phyloP scores from a whole-genome alignment of 2,888 invertebrate genomes.

The Drosophila mercatorum region DNA sequence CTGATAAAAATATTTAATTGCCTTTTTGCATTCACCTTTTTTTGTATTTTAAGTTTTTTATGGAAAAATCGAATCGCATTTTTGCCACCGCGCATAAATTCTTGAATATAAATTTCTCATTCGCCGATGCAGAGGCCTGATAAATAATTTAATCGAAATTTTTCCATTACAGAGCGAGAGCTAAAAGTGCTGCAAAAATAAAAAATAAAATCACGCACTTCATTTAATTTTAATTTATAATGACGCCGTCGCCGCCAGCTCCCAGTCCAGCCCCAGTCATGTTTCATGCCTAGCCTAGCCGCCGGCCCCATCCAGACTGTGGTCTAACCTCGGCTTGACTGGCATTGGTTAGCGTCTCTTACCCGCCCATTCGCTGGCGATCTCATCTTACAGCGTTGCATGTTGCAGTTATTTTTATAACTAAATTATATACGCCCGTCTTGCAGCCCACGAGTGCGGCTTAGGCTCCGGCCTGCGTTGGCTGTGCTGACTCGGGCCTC shows the following conservation, averaged over 20 bases:
- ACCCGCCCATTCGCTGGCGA: slow-evolving; percentile 56
- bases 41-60: slow-evolving; percentile 20
- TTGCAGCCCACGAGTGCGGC: slow-evolving; percentile 40
- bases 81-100: slow-evolving; percentile 74
- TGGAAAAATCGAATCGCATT: slow-evolving; percentile 70
- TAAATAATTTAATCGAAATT: slow-evolving; percentile 81
- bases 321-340: slow-evolving; percentile 7
- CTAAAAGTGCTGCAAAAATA: slow-evolving; percentile 26
- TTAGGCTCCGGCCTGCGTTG: slow-evolving; percentile 8
- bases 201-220: slow-evolving; percentile 70
- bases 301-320: slow-evolving; percentile 18
- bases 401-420: slow-evolving; percentile 83
- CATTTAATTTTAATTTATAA: slow-evolving; percentile 80
- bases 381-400: slow-evolving; percentile 73
- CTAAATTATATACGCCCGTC: slow-evolving; percentile 82
- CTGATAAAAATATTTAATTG: slow-evolving; percentile 81
- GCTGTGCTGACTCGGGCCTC: slow-evolving; percentile 31
- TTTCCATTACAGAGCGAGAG: slow-evolving; percentile 53
- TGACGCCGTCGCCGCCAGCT: slow-evolving; percentile 60
- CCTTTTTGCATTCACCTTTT: slow-evolving; percentile 56
- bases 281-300: slow-evolving; percentile 49
- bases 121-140: slow-evolving; percentile 61
- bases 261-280: slow-evolving; percentile 42
- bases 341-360: slow-evolving; percentile 11
- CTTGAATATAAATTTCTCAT: slow-evolving; percentile 34